Conservation (phyloP, 2,888 invertebrate genomes). For the Sympetrum striolatum region DNA sequence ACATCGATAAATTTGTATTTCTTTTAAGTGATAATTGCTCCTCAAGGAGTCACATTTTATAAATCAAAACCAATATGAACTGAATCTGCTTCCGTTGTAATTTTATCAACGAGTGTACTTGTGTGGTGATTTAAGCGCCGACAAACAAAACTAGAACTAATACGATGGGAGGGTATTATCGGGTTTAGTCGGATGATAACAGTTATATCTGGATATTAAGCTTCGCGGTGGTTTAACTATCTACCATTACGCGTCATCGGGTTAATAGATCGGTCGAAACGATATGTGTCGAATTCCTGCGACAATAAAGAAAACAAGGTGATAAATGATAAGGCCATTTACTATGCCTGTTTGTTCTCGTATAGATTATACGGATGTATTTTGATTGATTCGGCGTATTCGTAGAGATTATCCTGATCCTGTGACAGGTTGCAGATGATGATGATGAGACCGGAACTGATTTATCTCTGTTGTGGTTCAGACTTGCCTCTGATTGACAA, state of each 20-base stretch:
- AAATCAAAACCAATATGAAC: too few species aligned
- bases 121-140: too few species aligned
- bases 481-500: background rate
- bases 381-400: slow-evolving; percentile 36
- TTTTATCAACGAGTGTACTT: too few species aligned
- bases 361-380: background rate
- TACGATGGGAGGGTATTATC: too few species aligned
- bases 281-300: background rate
- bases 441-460: background rate
- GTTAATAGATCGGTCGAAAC: background rate
- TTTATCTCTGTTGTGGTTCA: background rate
- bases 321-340: background rate
- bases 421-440: background rate
- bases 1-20: too few species aligned
- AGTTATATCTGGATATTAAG: background rate
- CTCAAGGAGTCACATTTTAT: too few species aligned
- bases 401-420: background rate
- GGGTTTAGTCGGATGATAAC: too few species aligned
- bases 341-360: background rate
- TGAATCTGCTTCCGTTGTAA: too few species aligned
- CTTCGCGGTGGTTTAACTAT: background rate
- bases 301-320: background rate
- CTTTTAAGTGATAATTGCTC: too few species aligned
- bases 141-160: too few species aligned
- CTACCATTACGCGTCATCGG: background rate